Conservation (phyloP, 2,113 vertebrate genomes). For the Myrmecophaga tridactyla region DNA sequence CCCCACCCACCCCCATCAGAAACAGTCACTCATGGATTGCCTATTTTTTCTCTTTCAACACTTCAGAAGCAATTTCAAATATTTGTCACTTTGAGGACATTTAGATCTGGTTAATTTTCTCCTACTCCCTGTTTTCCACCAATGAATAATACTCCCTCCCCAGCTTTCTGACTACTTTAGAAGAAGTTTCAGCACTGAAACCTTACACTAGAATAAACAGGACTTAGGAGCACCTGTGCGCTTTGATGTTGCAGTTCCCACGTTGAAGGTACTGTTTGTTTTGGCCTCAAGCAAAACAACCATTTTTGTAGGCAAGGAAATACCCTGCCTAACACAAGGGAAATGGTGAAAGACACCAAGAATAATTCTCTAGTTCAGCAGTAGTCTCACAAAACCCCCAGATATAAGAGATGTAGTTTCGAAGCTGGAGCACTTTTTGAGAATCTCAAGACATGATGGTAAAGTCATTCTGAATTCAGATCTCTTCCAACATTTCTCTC, state of each 20-base stretch:
- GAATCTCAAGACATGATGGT: background rate
- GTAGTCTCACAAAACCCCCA: background rate
- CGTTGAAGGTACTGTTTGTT: background rate
- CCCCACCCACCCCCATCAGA: background rate
- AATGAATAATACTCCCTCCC: background rate
- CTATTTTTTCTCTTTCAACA: background rate
- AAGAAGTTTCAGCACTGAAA: background rate
- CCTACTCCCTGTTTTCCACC: background rate
- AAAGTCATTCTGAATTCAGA: background rate
- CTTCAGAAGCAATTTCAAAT: background rate
- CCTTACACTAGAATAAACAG: background rate
- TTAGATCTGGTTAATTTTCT: background rate
- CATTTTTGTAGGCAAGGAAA: background rate
- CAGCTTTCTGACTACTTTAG: background rate
- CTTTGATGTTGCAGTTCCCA: background rate
- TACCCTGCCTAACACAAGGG: background rate
- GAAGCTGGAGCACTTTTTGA: background rate
- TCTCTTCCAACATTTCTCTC: background rate
- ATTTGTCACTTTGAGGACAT: background rate
- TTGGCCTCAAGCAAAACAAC: conserved; percentile 7
- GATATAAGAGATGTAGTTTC: background rate
- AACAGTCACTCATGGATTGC: background rate
- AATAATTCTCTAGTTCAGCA: background rate
- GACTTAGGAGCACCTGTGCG: background rate
- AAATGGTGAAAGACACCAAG: background rate